Base-by-base conservation (phyloP, 2,888 invertebrate species). In the Flabesymbios commensalis region DNA sequence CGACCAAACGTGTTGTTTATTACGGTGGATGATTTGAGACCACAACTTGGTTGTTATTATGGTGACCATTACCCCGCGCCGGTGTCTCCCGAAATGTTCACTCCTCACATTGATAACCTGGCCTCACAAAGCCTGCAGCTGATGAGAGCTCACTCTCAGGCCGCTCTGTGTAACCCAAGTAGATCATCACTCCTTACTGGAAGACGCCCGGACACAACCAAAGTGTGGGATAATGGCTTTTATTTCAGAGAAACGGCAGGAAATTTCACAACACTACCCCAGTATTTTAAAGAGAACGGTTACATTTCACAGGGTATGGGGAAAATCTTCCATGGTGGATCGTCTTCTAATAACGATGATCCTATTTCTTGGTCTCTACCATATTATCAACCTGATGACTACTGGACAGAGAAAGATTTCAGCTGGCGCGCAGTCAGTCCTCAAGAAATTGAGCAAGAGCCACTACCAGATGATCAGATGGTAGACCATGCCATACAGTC, bases 341-440 rank as follows among this genome's bases (percentile, higher is more conserved):
- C 19, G 7, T 52, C 57, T 14, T 57, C 65, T 2, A 42, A 92
- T 93, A 61, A 54, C 7, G 57, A 63, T 32, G 63, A 63, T 36
- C 59, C 63, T 1, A 49, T 55, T 10, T 63, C 63, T 2, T 63
- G 63, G 63, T 45, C 59, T 22, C 32, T 29, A 24, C 59, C 63
- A 10, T 63, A 52, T 32, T 63, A 31, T 56, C 56, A 59, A 19
- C 45, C 62, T n/a, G 52, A 55, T 36, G 60, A 52, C 45, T 59
- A 59, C 47, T 41, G 39, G 39, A 36, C 17, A 10, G 39, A 17
- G 2, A 49, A 32, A 5, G 36, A 49, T 1, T 36, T 63, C 10
- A 70, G 69, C 33, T 74, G 72, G 72, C 22, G 45, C 7, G 72
- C 73, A 1, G 64, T 71, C 19, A 67, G 68, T 1, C 68, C 66